These are phyloP conservation scores for Ictalurus punctatus DNA, from an alignment of 2,113 vertebrate species.

Conservation along the genomic window DNA sequence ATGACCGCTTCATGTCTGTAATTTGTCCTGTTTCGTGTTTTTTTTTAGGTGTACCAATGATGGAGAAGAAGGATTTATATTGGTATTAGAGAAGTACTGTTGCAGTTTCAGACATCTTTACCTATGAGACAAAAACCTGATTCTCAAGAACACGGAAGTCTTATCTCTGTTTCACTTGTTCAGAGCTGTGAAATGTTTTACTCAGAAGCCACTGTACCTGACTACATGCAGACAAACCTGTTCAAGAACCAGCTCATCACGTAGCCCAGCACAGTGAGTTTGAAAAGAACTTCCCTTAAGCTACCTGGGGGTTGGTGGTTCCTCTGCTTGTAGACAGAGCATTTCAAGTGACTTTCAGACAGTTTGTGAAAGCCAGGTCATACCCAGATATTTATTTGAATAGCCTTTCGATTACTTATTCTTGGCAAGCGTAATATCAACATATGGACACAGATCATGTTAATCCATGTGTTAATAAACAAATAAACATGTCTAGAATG, in stretches of 20 bases:
- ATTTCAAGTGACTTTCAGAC: slow-evolving; percentile 16
- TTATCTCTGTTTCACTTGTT: slow-evolving; percentile 21
- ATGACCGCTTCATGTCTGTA: neutral
- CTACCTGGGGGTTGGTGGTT: slow-evolving; percentile 25
- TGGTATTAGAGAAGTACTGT: slow-evolving; percentile 65
- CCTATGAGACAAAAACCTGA: slow-evolving; percentile 20
- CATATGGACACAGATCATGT: neutral
- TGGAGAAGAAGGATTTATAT: slow-evolving; percentile 73
- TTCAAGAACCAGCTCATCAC: slow-evolving; percentile 55
- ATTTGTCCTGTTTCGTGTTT: slow-evolving; percentile 15
- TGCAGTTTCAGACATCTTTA: neutral
- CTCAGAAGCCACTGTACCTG: slow-evolving; percentile 46
- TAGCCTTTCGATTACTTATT: neutral
- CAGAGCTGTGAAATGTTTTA: slow-evolving; percentile 50
- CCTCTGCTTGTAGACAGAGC: neutral
- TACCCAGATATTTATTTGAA: neutral
- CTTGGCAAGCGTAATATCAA: neutral
- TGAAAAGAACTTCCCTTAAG: slow-evolving; percentile 34
- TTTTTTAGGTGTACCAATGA: slow-evolving; percentile 55
- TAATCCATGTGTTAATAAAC: neutral
- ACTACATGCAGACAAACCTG: slow-evolving; percentile 62
- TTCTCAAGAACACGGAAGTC: slow-evolving; percentile 24
- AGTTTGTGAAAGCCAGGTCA: neutral
- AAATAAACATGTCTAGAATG: neutral
- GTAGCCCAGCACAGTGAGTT: slow-evolving; percentile 4